Base-by-base conservation (phyloP, 2,888 invertebrate genomes). In the Miltochrista miniata region DNA sequence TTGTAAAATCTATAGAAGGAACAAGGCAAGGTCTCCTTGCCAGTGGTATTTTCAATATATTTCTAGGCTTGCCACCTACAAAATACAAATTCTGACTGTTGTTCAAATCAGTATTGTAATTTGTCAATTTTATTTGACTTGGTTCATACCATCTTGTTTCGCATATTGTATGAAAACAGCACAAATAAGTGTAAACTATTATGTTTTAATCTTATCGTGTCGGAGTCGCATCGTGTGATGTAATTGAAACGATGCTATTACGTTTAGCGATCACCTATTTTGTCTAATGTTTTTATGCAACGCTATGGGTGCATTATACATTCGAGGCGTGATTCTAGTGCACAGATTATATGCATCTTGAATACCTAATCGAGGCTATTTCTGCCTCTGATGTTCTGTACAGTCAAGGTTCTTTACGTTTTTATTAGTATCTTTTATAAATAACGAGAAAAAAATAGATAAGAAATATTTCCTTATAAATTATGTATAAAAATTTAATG, bases 251-350 rank as follows among this genome's bases (percentile, higher is more conserved):
- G 8, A 14, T 14, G 30, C 13, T 15, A 9, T 59, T 61, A 54
- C 46, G 58, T 54, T 46, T 47, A 54, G 45, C 59, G 61, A 68
- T 70, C 67, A 67, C 68, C 66, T 69, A 66, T 67, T 70, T 72
- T 50, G 48, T 62, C 59, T 65, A 61, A 70, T 64, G 66, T 54
- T 64, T 69, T 64, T 68, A 67, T 63, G 62, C 59, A 60, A 48
- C 51, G 58, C 50, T 50, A 54, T 56, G 60, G 47, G 43, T 56
- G 61, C 57, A 57, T 58, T 45, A 59, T 45, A 45, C 51, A 71
- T 70, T 62, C 71, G 13, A 48, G 42, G 50, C 56, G 14, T 63
- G 59, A 50, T 57, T 57, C 54, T 55, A 61, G 54, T 58, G 58
- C 52, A 64, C 54, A 59, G 45, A 57, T 71, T 64, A 56, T 63